Percentiles rank a stretch among this genome's conserved stretches.
These are phyloP conservation scores for Colossoma macropomum DNA, from an alignment of 2,113 vertebrate genomes.

Conservation along the genomic window DNA sequence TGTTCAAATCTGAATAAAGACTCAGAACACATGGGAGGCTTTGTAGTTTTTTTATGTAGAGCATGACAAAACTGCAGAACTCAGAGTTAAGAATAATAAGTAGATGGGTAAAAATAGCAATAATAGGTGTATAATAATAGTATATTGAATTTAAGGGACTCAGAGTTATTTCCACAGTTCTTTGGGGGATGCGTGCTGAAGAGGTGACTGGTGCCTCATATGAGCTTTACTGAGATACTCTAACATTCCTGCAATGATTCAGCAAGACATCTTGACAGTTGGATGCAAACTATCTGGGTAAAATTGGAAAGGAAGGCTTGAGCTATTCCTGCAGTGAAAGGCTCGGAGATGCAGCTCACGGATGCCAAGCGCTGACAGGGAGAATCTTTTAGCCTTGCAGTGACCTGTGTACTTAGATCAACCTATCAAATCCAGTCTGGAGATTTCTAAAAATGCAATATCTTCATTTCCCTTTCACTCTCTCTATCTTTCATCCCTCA, in stretches of 20 bases:
- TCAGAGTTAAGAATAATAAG: not conserved
- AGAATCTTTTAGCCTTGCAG: constrained; percentile 41
- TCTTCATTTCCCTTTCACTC: constrained; percentile 39
- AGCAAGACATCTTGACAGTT: constrained; percentile 34
- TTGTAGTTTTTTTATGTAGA: not conserved
- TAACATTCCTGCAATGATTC: constrained; percentile 29
- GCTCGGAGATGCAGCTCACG: constrained; percentile 26
- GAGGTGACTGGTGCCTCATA: not conserved
- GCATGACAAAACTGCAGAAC: not conserved
- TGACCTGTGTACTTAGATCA: constrained; percentile 50
- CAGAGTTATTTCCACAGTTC: not conserved
- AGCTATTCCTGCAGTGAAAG: constrained; percentile 39
- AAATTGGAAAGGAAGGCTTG: constrained; percentile 24
- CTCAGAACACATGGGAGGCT: not conserved
- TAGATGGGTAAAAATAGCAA: not conserved
- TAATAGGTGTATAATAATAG: too few species aligned
- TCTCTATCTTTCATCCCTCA: not conserved
- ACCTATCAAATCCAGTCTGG: constrained; percentile 51
- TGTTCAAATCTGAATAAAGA: constrained; percentile 16
- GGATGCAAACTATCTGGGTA: constrained; percentile 34
- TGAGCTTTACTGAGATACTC: constrained; percentile 18
- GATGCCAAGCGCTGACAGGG: constrained; percentile 16
- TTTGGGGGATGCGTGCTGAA: not conserved
- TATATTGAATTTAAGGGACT: not conserved
- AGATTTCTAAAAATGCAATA: constrained; percentile 21